Conservation (phyloP, 2,113 vertebrate species). For the Tretioscincus oriximinensis region DNA sequence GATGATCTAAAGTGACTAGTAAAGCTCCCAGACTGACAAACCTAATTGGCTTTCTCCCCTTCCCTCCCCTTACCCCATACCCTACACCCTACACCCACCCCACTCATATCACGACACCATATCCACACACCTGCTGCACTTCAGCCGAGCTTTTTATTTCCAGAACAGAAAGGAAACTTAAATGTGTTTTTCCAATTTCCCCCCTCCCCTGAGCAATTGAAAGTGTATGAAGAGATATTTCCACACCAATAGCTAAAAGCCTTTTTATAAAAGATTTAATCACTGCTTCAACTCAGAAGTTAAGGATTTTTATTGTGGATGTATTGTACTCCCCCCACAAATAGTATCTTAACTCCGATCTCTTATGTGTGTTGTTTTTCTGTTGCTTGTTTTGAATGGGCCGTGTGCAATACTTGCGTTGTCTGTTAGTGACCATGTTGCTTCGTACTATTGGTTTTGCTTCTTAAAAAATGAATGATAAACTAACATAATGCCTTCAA, state of each 20-base stretch:
- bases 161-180: background rate
- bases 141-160: background rate
- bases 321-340: slow-evolving; percentile 30
- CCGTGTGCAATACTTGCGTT: slow-evolving; percentile 14
- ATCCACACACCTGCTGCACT: background rate
- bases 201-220: background rate
- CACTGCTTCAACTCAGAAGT: slow-evolving; percentile 22
- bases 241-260: background rate
- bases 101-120: background rate
- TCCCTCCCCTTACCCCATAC: no score
- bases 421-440: slow-evolving; percentile 52
- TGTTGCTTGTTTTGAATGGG: background rate
- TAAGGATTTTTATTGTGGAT: slow-evolving; percentile 7
- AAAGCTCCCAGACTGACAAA: background rate
- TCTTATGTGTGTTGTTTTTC: background rate
- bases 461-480: slow-evolving; percentile 25
- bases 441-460: slow-evolving; percentile 46
- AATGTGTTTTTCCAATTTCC: background rate
- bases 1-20: slow-evolving; percentile 11
- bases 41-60: background rate
- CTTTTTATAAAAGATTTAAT: slow-evolving; percentile 9
- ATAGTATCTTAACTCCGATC: slow-evolving; percentile 26
- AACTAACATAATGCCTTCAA: slow-evolving; percentile 21
- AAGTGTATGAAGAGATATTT: background rate
- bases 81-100: no score